Percentiles rank a stretch among this genome's conserved stretches.
Conservation (phyloP, 2,113 vertebrate genomes). For the Megalops atlanticus region DNA sequence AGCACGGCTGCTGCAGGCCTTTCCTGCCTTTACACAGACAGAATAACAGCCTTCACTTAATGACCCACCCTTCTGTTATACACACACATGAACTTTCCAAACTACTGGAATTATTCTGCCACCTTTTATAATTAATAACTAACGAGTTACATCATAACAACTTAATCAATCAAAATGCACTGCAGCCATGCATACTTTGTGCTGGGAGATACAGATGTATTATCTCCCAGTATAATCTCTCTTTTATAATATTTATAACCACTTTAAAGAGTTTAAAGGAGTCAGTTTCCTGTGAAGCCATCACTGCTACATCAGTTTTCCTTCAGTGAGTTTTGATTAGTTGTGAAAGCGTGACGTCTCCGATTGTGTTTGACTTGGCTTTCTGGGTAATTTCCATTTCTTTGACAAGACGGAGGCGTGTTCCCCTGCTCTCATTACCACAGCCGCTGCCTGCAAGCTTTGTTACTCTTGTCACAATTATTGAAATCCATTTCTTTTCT, state of each 20-base stretch:
- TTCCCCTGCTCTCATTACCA: constrained; percentile 22
- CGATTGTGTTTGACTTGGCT: neutral
- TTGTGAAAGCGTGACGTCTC: constrained; percentile 19
- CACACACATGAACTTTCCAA: too few species aligned
- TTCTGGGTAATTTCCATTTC: constrained; percentile 23
- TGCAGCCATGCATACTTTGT: neutral
- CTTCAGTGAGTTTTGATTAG: constrained; percentile 27
- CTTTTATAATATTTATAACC: constrained; percentile 8
- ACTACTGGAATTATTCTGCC: too few species aligned
- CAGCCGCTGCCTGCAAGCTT: constrained; percentile 9
- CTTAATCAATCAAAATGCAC: neutral
- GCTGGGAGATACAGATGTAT: neutral
- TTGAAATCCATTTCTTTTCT: constrained; percentile 20
- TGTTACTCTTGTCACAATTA: constrained; percentile 40
- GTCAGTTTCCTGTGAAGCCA: neutral
- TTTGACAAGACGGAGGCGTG: constrained; percentile 31
- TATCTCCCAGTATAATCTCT: neutral
- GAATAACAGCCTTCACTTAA: neutral
- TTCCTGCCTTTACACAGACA: neutral
- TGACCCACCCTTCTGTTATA: neutral
- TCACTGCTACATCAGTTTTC: constrained; percentile 18
- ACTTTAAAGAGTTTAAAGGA: constrained; percentile 13
- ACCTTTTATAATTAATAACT: neutral
- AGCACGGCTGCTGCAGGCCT: too few species aligned
- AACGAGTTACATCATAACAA: neutral